Evolutionary conservation across 1,140 invertebrate species (phyloP), one percentile per base, ranked within the genome.

Genomic region (Homarus americanus): DNA sequence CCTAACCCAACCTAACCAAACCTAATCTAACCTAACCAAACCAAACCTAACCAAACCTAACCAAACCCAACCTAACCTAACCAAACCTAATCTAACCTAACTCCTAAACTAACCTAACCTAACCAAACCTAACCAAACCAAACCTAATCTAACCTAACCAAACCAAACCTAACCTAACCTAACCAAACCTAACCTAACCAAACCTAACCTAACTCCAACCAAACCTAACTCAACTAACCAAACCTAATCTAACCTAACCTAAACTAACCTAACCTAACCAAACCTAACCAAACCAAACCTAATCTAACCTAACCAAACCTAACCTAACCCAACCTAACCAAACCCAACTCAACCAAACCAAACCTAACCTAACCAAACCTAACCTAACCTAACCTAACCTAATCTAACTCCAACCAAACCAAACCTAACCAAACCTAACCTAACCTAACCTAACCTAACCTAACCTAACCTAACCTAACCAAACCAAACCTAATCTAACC

Each of bases 221-320:
- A 17, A 73, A 73, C 72, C 72, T 32, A 73, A 73, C 53, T 58
- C 12, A 58, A 10, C 53, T 58, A 58, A 58, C 53, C 53, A 17
- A 58, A 58, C 53, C 53, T 58, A 58, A 58, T 20, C 53, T 58
- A 58, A 58, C 53, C 53, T 58, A 58, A 58, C 17, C 53, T 58
- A 58, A 58, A 10, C 53, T 58, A 58, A 58, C 53, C 17, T 58
- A 17, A 17, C 53, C 17, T 58, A 58, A 58, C 53, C 53, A 2
- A 58, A 58, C 53, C 53, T 58, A 58, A 17, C 53, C 53, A 17
- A 58, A 58, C 53, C 53, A 17, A 58, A 58, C 53, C 53, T 58
- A 58, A 58, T 20, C 72, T 73, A 34, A 73, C 72, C 28, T 73
- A 73, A 73, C 72, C 72, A 0, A 73, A 34, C 72, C n/a, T 73